Evolutionary conservation across 1,140 invertebrate genomes (phyloP), one percentile per base, ranked within the genome.

Genomic region (Cylas formicarius): DNA sequence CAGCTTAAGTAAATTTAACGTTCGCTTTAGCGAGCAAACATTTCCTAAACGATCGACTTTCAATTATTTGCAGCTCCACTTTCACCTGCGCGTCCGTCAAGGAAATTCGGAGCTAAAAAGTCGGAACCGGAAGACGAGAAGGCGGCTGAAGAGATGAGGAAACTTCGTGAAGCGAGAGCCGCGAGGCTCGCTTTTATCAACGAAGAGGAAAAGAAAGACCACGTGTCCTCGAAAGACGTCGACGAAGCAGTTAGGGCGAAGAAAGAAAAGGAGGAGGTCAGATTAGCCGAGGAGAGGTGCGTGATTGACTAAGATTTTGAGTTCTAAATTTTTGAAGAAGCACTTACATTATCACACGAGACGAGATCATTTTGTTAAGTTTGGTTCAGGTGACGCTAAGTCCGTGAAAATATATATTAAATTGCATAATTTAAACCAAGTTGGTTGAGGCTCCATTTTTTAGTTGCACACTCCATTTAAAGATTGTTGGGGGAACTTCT

Each of bases 211-310:
- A 43, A 65, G 48, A 43, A 50, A 67, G 66, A 60, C 53, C 73
- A 44, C n/a, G 24, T 55, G 24, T 50, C 5, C 62, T 51, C 6
- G 61, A 70, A 65, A 36, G 65, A 68, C 10, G 62, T 72, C 31
- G 65, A 76, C 37, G 60, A 75, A 20, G 74, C 75, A 0, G 57
- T 71, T 5, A 75, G 73, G 48, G 72, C 68, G 34, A 74, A 76
- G 54, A 67, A 71, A 49, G 72, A 71, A 46, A 69, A 75, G 42
- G 75, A 75, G 48, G 75, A 77, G 61, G 71, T 68, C 33, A 75
- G 72, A 41, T 68, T 70, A 52, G 70, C 70, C n/a, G 73, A 77
- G 60, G 74, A 79, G 56, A 75, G 69, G 76, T 80, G 38, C 60
- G 45, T 27, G 31, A 49, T 49, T 46, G 44, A 27, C 32, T n/a